Evolutionary conservation across 2,888 invertebrate genomes (phyloP).

Genomic region (Drosophila bunnanda): DNA sequence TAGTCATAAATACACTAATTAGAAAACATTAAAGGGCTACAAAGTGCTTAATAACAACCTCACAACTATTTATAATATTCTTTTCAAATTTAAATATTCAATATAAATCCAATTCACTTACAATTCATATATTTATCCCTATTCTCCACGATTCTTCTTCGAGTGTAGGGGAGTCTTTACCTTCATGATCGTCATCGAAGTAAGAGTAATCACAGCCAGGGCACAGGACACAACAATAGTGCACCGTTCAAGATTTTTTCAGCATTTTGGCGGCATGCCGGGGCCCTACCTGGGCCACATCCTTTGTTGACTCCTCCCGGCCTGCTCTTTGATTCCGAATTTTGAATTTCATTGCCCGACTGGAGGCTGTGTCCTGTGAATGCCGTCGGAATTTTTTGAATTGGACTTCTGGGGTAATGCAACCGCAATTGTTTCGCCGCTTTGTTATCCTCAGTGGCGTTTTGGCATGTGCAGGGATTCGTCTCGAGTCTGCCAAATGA

Average conservation of each 20-base stretch:
- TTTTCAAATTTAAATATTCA: neutral
- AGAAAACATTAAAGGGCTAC: too few species aligned
- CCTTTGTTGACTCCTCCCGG: conserved; percentile 38
- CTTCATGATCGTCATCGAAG: conserved; percentile 48
- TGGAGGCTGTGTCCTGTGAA: conserved; percentile 27
- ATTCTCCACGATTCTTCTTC: neutral
- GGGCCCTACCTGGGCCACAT: conserved; percentile 59
- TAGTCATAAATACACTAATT: too few species aligned
- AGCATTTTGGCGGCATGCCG: conserved; percentile 64
- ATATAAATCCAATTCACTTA: neutral
- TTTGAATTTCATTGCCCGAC: conserved; percentile 45
- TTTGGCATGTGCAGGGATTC: conserved; percentile 77
- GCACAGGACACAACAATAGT: conserved; percentile 66
- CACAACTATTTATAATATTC: neutral
- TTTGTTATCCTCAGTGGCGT: conserved; percentile 47
- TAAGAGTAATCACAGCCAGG: conserved; percentile 66
- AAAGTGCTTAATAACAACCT: too few species aligned
- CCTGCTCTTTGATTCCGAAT: conserved; percentile 61
- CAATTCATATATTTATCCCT: neutral
- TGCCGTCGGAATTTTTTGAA: conserved; percentile 23
- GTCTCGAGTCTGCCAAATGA: conserved; percentile 58
- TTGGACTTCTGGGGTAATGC: conserved; percentile 59
- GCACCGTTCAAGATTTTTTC: conserved; percentile 58
- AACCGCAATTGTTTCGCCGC: conserved; percentile 78
- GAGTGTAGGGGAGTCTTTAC: conserved; percentile 9